Percentiles rank a stretch among this genome's conserved stretches.
phyloP scores from a whole-genome alignment of 2,113 vertebrate genomes.

The Triplophysa dalaica region DNA sequence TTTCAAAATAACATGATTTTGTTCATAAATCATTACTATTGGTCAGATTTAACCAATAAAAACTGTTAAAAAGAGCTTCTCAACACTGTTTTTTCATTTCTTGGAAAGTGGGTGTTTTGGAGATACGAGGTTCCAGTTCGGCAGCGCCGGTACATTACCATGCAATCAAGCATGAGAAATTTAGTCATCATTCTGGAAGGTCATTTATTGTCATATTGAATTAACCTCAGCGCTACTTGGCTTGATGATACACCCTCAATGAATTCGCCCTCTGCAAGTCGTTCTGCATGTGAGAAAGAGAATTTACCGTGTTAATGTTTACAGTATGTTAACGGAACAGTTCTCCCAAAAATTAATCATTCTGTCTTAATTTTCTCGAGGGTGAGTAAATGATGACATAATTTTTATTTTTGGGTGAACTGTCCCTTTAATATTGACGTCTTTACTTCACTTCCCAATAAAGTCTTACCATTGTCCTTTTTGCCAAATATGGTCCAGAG shows the following conservation, averaged over 20 bases:
- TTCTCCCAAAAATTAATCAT: too few relatives aligned
- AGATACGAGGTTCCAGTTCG: too few relatives aligned
- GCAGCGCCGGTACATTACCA: background rate
- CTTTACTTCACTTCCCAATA: background rate
- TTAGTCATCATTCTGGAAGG: conserved; percentile 32
- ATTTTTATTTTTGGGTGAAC: too few relatives aligned
- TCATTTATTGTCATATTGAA: conserved; percentile 64
- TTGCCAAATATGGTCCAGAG: conserved; percentile 70
- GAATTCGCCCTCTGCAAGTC: conserved; percentile 70
- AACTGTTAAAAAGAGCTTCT: too few relatives aligned
- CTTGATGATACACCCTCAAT: conserved; percentile 65
- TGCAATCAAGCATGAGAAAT: conserved; percentile 1
- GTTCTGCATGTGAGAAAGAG: conserved; percentile 50
- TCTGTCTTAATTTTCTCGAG: too few relatives aligned
- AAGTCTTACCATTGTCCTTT: conserved; percentile 63
- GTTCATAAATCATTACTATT: too few relatives aligned
- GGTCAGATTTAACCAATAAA: too few relatives aligned
- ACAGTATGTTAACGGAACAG: background rate
- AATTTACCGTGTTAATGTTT: background rate
- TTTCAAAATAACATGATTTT: background rate
- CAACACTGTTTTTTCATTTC: too few relatives aligned
- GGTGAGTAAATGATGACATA: too few relatives aligned
- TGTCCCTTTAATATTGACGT: too few relatives aligned
- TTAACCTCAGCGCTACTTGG: conserved; percentile 62
- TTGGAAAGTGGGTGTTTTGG: too few relatives aligned